Percentiles rank a stretch among this genome's conserved stretches.
Conservation (phyloP, 2,797 vertebrate genomes). For the Coregonus ussuriensis region DNA sequence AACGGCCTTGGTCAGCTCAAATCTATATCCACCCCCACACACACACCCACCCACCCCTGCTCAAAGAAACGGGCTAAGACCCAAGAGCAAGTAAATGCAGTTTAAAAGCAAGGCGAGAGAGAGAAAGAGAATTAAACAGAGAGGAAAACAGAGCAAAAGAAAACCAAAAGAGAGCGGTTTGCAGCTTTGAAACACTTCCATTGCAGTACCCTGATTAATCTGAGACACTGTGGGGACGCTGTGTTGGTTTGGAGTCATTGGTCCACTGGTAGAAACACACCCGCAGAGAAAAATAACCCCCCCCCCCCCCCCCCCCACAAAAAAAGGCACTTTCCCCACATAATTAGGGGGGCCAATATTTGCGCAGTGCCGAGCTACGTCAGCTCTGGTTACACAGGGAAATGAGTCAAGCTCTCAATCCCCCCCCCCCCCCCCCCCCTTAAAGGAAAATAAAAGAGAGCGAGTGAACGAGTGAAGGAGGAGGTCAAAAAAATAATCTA, state of each 20-base stretch:
- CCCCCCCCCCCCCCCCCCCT: not conserved
- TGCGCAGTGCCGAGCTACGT: not conserved
- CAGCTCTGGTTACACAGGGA: slow-evolving; percentile 40
- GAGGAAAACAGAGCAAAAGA: not conserved
- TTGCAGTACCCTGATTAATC: not conserved
- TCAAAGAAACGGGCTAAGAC: slow-evolving; percentile 63
- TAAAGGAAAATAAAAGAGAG: not conserved
- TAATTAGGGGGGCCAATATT: slow-evolving; percentile 21
- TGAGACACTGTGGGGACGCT: not conserved
- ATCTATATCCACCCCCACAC: slow-evolving; percentile 12
- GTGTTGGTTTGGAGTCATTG: not conserved
- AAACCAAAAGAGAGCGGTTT: not conserved
- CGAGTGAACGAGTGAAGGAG: slow-evolving; percentile 25
- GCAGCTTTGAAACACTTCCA: not conserved
- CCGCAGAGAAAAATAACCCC: not conserved
- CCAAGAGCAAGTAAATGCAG: slow-evolving; percentile 46
- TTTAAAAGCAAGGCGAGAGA: slow-evolving; percentile 30
- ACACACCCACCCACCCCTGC: slow-evolving; percentile 45
- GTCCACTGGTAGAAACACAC: not conserved
- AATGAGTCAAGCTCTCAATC: slow-evolving; percentile 48
- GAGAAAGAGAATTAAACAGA: not conserved
- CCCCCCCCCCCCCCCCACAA: not conserved
- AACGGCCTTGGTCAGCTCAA: slow-evolving; percentile 21
- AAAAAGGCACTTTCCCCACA: slow-evolving; percentile 18
- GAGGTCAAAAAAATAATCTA: slow-evolving; percentile 58